Base-by-base conservation (phyloP, 2,113 vertebrate species). In the Scomber scombrus region DNA sequence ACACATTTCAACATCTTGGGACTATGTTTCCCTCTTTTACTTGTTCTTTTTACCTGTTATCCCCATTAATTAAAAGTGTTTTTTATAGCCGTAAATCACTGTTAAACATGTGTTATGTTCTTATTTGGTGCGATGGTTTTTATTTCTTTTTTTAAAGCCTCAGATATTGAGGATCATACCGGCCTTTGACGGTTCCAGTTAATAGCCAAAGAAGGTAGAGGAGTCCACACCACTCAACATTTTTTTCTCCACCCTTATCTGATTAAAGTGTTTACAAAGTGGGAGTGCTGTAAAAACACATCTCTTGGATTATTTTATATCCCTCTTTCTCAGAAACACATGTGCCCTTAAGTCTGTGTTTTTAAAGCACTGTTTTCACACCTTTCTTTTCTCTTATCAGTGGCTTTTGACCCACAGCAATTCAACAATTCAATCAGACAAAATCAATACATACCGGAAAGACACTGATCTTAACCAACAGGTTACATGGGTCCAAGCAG, bases 201-300 rank as follows among this genome's bases (percentile, higher is more conserved):
- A 88, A 84, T 65, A 64, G 69, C 60, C 12, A 12, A 26, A 14
- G n/a, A 72, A 60, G 45, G 66, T 31, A 21, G 52, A 7, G 10
- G 56, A 60, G 56, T 69, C 69, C 55, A 80, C 40, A 65, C 34
- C 76, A 86, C 56, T 82, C 77, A 81, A 84, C 65, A 77, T 81
- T 67, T 82, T 82, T 73, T 78, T 71, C 70, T 55, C 62, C 18
- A 40, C 34, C 19, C 64, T 93, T 92, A 93, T 88, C 87, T 86
- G 78, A 75, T 82, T 67, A 47, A 79, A 89, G 80, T 89, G 85
- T 92, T 92, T 87, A 84, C 86, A 77, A 82, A 93, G 81, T 85
- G 85, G 82, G 89, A 90, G 83, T 75, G 78, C 40, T 89, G 71
- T 85, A 80, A 89, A 88, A 89, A 85, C 86, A 84, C 50, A 80